Base-by-base conservation (phyloP, 2,797 vertebrate species). In the Dendrocincla tyrannina region DNA sequence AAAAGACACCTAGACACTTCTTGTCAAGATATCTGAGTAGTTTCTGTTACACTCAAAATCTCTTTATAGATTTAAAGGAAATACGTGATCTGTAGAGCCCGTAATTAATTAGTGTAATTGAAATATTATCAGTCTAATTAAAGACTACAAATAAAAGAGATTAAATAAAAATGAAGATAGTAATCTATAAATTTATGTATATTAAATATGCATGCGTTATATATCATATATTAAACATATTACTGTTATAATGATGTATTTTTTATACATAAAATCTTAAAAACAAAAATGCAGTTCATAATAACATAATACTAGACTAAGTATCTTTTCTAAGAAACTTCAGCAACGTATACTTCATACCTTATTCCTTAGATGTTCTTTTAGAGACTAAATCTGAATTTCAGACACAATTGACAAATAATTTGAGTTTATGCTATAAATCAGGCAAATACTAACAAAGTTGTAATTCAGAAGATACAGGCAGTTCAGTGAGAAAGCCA, bases 401-500 rank as follows among this genome's bases (percentile, higher is more conserved):
- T 53, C 13, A 72, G 39, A 52, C 20, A 44, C 3, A 44, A n/a
- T 6, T 62, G 24, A 66, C 11, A 83, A 76, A 72, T 53, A 3
- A 81, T 39, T 79, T 0, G 0, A 74, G 5, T 44, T 42, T 37
- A 27, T 73, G 32, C 13, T 66, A 41, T 22, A 33, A 12, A 37
- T 79, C 11, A 42, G 14, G 50, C 12, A 84, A 91, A 82, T 22
- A 37, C 7, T 50, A 55, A 66, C 32, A 11, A 53, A 35, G 5
- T 35, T 84, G 30, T 75, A 18, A 53, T 67, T 87, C 62, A 64
- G 20, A 50, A 85, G 28, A 46, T 49, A 41, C 33, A 60, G 10
- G 2, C 20, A 56, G 5, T 76, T 85, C 32, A 28, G 19, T 75
- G 68, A 52, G n/a, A 67, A 85, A 47, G 24, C 4, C 9, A 59